phyloP scores from a whole-genome alignment of 2,113 vertebrate genomes.

The Pangasianodon hypophthalmus region DNA sequence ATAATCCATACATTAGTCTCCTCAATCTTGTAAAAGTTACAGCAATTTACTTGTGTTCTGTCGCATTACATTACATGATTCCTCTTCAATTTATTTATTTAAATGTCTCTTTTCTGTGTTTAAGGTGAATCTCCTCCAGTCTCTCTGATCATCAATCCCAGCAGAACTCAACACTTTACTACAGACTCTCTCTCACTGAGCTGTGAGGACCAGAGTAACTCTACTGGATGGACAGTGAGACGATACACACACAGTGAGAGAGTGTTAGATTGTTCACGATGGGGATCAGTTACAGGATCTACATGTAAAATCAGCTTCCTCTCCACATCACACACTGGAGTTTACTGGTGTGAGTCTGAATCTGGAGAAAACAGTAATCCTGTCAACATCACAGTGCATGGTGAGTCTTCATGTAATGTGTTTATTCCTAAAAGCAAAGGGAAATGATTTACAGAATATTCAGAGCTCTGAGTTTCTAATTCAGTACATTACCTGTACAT shows the following conservation, averaged over 20 bases:
- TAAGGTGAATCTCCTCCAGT: not conserved
- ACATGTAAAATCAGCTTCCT: not conserved
- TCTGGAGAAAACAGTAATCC: slow-evolving; percentile 5
- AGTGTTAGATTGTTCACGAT: not conserved
- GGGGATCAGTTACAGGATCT: not conserved
- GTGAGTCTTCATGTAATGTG: not conserved
- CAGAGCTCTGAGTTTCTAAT: no score
- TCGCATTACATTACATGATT: no score
- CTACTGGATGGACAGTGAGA: not conserved
- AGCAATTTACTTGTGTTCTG: no score
- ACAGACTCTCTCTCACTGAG: not conserved
- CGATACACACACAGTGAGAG: not conserved
- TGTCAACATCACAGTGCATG: not conserved
- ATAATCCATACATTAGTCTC: no score
- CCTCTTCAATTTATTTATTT: no score
- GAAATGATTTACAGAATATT: no score
- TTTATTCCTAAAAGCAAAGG: no score
- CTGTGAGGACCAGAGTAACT: not conserved
- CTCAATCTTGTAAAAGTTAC: no score
- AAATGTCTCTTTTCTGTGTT: not conserved
- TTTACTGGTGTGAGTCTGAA: not conserved
- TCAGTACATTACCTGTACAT: no score
- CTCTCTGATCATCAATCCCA: not conserved
- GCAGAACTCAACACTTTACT: not conserved
- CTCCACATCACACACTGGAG: not conserved